phyloP scores from a whole-genome alignment of 2,113 vertebrate species.

The Brachyhypopomus occidentalis region DNA sequence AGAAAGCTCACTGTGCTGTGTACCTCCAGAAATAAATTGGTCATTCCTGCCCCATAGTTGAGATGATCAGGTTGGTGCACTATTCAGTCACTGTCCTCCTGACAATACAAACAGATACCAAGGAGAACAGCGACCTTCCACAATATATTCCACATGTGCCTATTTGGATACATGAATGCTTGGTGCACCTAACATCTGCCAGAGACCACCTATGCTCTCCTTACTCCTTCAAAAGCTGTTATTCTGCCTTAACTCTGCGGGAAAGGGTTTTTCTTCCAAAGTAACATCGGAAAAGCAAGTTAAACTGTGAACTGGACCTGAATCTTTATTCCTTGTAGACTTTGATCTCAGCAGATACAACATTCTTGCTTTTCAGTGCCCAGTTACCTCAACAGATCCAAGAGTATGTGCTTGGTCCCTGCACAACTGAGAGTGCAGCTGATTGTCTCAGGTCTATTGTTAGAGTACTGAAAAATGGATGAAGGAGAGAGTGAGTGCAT shows the following conservation, averaged over 20 bases:
- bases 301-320: background rate
- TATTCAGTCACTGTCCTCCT: background rate
- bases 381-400: background rate
- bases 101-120: background rate
- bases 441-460: background rate
- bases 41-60: background rate
- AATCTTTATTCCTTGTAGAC: background rate
- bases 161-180: slow-evolving; percentile 55
- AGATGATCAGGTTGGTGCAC: background rate
- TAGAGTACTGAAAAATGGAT: background rate
- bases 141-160: slow-evolving; percentile 70
- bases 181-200: slow-evolving; percentile 65
- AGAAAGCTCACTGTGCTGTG: background rate
- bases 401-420: background rate
- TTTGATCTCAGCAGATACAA: background rate
- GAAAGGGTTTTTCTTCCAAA: background rate
- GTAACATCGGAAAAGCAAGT: background rate
- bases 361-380: background rate
- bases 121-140: slow-evolving; percentile 15
- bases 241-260: background rate
- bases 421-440: background rate
- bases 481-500: background rate
- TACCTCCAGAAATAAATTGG: background rate
- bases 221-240: slow-evolving; percentile 31
- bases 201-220: slow-evolving; percentile 64